Evolutionary conservation across 2,797 vertebrate species (phyloP), one percentile per base, ranked within the genome.

Genomic region (Luscinia luscinia): DNA sequence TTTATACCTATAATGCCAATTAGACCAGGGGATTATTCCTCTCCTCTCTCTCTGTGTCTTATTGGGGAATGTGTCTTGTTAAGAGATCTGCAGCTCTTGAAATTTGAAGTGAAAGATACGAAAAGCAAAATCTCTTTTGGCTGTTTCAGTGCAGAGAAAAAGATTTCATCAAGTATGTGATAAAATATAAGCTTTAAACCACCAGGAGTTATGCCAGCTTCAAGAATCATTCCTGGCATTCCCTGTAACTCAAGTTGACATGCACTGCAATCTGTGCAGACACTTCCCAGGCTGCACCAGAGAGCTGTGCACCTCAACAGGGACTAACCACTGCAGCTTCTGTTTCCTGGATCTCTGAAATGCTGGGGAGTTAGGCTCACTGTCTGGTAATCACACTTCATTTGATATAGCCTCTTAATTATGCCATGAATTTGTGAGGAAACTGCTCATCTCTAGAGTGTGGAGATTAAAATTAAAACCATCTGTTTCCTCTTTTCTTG

Each of bases 351-450:
- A 24, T 66, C 66, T 87, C 67, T 62, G 70, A 73, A 86, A 59
- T 26, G 57, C 72, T 59, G 70, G 23, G n/a, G 51, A 78, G 62
- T 78, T 91, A 26, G 22, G 51, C 45, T 89, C 70, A 51, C 36
- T 80, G 48, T 59, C 63, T 80, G 30, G 36, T 69, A 66, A 82
- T 73, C 43, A 40, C 20, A 11, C 89, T 84, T 91, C 63, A 41
- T 57, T 82, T 89, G 64, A 40, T 84, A 27, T 26, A 63, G 69
- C 46, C 68, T 95, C 68, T 81, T 92, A 90, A 93, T 92, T 88
- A 46, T 64, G 40, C 32, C n/a, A 26, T 32, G 74, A 77, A 34
- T 51, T n/a, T 51, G n/a, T 72, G 57, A 80, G 62, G 36, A 81
- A 95, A 54, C 36, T n/a, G 63, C 57, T 85, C 16, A 52, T 84